Conservation (phyloP, 2,888 invertebrate genomes). For the Oscheius myriophilus region DNA sequence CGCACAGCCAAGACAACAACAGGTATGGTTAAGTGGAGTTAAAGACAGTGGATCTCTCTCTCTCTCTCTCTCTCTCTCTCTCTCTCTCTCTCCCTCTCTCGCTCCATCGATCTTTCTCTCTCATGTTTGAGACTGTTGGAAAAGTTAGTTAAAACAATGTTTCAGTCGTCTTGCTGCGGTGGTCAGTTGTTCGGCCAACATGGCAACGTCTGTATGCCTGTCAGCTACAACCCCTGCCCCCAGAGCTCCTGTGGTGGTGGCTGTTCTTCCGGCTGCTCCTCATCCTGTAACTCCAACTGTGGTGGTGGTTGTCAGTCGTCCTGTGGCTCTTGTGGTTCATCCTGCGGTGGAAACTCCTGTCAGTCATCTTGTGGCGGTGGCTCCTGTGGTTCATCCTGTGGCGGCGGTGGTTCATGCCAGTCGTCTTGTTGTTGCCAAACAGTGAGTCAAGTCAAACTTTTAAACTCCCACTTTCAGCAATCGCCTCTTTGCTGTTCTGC, state of each 20-base stretch:
- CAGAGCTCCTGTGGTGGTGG: background rate
- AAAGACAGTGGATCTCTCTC: background rate
- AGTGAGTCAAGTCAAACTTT: background rate
- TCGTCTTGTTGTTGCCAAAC: constrained; percentile 8
- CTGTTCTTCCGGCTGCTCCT: background rate
- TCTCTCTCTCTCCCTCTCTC: background rate
- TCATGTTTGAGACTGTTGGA: background rate
- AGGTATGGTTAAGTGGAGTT: too few species aligned
- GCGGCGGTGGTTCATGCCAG: too few species aligned
- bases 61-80: background rate
- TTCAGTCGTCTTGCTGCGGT: constrained; percentile 26
- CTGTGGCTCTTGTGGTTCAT: background rate
- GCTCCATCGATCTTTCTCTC: background rate
- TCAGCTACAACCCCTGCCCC: constrained; percentile 19
- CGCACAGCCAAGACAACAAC: too few species aligned
- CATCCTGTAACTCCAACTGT: constrained; percentile 3
- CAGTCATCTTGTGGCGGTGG: constrained; percentile 17
- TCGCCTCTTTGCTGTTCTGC: constrained; percentile 26
- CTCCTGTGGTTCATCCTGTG: background rate
- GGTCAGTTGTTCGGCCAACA: constrained; percentile 29
- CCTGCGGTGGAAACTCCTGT: constrained; percentile 19
- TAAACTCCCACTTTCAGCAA: background rate
- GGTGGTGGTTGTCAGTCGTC: background rate
- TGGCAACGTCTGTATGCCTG: constrained; percentile 25
- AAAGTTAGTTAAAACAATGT: too few species aligned